These are phyloP conservation scores for Gadopsis marmoratus DNA, from an alignment of 2,797 vertebrate species.

Conservation along the genomic window DNA sequence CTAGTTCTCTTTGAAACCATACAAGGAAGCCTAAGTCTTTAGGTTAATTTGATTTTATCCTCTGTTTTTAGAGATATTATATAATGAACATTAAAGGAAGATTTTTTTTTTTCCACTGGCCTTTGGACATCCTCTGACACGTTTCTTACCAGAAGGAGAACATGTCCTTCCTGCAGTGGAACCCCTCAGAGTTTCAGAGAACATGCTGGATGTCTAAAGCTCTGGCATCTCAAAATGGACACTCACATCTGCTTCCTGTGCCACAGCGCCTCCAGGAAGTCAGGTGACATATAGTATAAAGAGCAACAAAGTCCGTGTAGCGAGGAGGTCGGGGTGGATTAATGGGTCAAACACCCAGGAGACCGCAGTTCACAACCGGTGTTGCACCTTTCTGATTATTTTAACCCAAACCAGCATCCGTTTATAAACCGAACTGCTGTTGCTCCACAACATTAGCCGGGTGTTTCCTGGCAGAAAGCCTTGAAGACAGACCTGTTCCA, in stretches of 20 bases:
- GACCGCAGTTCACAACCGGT: no score
- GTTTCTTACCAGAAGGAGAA: not conserved
- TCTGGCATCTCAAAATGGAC: not conserved
- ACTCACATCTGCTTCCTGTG: not conserved
- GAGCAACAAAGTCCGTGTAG: no score
- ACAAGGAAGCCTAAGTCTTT: not conserved
- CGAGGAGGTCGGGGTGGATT: no score
- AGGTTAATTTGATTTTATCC: not conserved
- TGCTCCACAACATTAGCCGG: no score
- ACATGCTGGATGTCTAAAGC: not conserved
- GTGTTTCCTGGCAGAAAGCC: no score
- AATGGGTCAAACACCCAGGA: no score
- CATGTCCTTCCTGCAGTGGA: not conserved
- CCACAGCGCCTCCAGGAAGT: no score
- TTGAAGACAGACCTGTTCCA: no score
- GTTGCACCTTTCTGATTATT: no score
- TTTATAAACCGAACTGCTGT: no score
- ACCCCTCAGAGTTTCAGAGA: not conserved
- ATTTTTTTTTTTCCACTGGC: not conserved
- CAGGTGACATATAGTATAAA: no score
- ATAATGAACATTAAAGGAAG: not conserved
- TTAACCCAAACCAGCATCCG: no score
- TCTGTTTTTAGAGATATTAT: slow-evolving; percentile 5
- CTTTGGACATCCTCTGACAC: not conserved
- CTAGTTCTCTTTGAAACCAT: not conserved